These are phyloP conservation scores for Orius laevigatus DNA, from an alignment of 1,140 invertebrate species.

Conservation along the genomic window DNA sequence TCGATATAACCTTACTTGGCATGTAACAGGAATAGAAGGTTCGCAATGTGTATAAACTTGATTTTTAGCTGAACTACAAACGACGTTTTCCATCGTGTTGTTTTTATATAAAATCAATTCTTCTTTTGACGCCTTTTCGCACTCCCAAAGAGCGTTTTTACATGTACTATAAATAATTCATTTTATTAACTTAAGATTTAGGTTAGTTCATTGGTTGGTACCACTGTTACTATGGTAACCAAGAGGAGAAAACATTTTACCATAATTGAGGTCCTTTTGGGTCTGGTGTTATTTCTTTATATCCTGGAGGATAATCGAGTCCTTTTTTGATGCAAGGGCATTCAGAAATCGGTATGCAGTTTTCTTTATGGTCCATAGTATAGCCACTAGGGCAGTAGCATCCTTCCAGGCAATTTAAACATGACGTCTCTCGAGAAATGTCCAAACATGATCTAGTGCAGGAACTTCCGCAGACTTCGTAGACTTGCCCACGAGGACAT, in stretches of 20 bases:
- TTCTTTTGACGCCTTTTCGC: conserved; percentile 38
- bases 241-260: too few relatives aligned
- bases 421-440: conserved; percentile 27
- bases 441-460: conserved; percentile 55
- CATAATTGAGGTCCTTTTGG: conserved; percentile 49
- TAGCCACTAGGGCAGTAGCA: conserved; percentile 69
- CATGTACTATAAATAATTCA: conserved; percentile 42
- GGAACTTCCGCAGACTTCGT: conserved; percentile 59
- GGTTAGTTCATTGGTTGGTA: not conserved
- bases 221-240: too few relatives aligned
- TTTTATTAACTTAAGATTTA: not conserved
- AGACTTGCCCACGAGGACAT: conserved; percentile 61
- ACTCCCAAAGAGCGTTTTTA: conserved; percentile 53
- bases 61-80: conserved; percentile 41
- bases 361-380: conserved; percentile 47
- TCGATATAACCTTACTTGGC: conserved; percentile 35
- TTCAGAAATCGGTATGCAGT: conserved; percentile 55
- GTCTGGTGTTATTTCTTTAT: conserved; percentile 50
- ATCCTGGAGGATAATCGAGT: conserved; percentile 52
- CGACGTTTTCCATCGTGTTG: conserved; percentile 36
- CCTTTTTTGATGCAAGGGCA: conserved; percentile 62
- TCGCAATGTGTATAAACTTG: conserved; percentile 61
- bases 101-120: conserved; percentile 45
- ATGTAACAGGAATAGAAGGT: conserved; percentile 55
- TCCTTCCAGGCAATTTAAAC: conserved; percentile 63